Evolutionary conservation across 2,113 vertebrate genomes (phyloP).

Genomic region (Leuciscus idus): DNA sequence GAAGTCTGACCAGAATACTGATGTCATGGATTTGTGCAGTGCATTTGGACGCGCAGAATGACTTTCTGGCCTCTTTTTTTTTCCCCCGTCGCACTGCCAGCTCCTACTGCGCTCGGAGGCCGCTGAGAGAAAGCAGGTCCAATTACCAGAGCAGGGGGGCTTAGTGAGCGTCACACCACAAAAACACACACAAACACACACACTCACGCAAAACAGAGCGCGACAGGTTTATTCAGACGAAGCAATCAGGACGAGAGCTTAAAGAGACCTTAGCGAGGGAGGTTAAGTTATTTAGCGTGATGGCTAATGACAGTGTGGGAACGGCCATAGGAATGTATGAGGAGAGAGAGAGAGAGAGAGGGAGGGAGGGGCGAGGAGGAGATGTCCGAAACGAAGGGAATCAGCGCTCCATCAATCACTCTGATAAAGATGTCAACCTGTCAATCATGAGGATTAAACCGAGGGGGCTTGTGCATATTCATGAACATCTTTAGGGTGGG

Average conservation of each 20-base stretch:
- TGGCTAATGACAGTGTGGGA: constrained; percentile 58
- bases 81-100: constrained; percentile 57
- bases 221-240: constrained; percentile 62
- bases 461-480: constrained; percentile 53
- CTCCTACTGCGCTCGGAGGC: constrained; percentile 56
- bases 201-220: constrained; percentile 21
- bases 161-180: constrained; percentile 46
- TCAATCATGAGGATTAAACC: constrained; percentile 52
- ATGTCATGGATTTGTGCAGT: constrained; percentile 64
- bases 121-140: constrained; percentile 59
- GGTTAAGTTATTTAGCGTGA: constrained; percentile 33
- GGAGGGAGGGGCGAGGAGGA: constrained; percentile 15
- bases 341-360: constrained; percentile 25
- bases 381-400: constrained; percentile 53
- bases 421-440: constrained; percentile 54
- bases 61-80: constrained; percentile 64
- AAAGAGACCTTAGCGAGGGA: constrained; percentile 31
- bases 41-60: constrained; percentile 61
- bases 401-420: constrained; percentile 53
- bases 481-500: constrained; percentile 33
- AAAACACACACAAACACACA: constrained; percentile 42
- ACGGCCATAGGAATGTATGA: constrained; percentile 30
- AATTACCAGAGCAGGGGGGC: constrained; percentile 62
- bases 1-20: constrained; percentile 55
- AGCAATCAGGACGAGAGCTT: constrained; percentile 46